Evolutionary conservation across 1,140 invertebrate species (phyloP).

Genomic region (Aporrectodea caliginosa): DNA sequence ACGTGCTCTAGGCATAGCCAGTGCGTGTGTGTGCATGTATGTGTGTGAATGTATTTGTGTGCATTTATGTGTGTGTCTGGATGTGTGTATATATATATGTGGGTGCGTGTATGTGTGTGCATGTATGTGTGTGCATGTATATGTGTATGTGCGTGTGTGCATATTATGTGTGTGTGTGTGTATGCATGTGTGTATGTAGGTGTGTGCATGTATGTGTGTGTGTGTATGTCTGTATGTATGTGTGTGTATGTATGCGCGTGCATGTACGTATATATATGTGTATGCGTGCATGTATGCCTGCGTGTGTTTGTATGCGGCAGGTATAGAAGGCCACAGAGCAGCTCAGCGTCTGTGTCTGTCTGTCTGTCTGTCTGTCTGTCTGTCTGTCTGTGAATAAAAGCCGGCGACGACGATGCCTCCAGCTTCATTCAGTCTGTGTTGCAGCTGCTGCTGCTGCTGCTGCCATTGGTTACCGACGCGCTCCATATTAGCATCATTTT

Average conservation of each 20-base stretch:
- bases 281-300: background rate
- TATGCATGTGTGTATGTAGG: background rate
- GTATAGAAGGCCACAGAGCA: background rate
- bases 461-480: too few relatives aligned
- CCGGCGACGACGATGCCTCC: too few relatives aligned
- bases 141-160: background rate
- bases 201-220: background rate
- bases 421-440: too few relatives aligned
- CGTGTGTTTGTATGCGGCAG: background rate
- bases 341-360: background rate
- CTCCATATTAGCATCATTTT: too few relatives aligned
- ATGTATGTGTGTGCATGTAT: background rate
- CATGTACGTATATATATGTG: too few relatives aligned
- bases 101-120: background rate
- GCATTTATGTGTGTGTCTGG: too few relatives aligned
- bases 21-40: too few relatives aligned
- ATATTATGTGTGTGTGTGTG: background rate
- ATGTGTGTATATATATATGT: background rate
- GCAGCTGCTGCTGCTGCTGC: too few relatives aligned
- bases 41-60: too few relatives aligned
- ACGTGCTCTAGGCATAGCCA: too few relatives aligned
- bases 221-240: background rate
- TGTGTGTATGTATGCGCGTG: background rate
- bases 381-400: constrained; percentile 1
- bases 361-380: background rate